Conservation (phyloP, 1,140 invertebrate genomes). For the Drosophila micromelanica region DNA sequence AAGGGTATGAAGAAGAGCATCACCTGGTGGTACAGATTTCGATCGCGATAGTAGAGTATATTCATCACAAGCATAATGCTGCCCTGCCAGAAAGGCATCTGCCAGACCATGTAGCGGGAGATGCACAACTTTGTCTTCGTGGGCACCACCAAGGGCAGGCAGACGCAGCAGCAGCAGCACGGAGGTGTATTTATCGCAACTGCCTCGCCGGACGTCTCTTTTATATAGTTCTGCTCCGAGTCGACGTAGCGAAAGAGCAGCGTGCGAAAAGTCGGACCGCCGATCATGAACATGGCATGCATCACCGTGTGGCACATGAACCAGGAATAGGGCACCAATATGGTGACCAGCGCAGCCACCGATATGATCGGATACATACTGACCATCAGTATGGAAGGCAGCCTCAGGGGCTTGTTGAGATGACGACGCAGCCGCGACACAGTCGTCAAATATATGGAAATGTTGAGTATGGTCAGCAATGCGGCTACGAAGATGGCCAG, state of each 20-base stretch:
- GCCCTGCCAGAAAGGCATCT: slow-evolving; percentile 82
- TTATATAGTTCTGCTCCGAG: slow-evolving; percentile 74
- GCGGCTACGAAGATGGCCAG: slow-evolving; percentile 71
- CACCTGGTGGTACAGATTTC: slow-evolving; percentile 57
- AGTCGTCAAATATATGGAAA: slow-evolving; percentile 69
- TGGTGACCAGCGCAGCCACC: slow-evolving; percentile 69
- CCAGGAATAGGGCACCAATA: slow-evolving; percentile 76
- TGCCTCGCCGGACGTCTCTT: slow-evolving; percentile 62
- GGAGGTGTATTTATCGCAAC: slow-evolving; percentile 74
- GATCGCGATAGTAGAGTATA: slow-evolving; percentile 71
- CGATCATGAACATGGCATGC: slow-evolving; percentile 79
- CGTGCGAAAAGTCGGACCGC: slow-evolving; percentile 63
- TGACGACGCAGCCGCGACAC: slow-evolving; percentile 61
- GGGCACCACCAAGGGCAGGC: slow-evolving; percentile 65
- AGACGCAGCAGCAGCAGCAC: slow-evolving; percentile 73
- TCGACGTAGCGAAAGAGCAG: slow-evolving; percentile 73
- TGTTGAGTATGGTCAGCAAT: slow-evolving; percentile 74
- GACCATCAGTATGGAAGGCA: slow-evolving; percentile 67
- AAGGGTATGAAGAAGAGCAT: slow-evolving; percentile 77
- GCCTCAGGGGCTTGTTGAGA: slow-evolving; percentile 49
- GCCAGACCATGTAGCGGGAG: slow-evolving; percentile 74
- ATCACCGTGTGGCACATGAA: slow-evolving; percentile 80
- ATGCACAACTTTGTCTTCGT: slow-evolving; percentile 70
- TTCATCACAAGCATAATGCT: slow-evolving; percentile 79
- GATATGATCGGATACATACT: slow-evolving; percentile 77